Evolutionary conservation across 2,797 vertebrate species (phyloP), one percentile per base, ranked within the genome.

Genomic region (Danio choprae): DNA sequence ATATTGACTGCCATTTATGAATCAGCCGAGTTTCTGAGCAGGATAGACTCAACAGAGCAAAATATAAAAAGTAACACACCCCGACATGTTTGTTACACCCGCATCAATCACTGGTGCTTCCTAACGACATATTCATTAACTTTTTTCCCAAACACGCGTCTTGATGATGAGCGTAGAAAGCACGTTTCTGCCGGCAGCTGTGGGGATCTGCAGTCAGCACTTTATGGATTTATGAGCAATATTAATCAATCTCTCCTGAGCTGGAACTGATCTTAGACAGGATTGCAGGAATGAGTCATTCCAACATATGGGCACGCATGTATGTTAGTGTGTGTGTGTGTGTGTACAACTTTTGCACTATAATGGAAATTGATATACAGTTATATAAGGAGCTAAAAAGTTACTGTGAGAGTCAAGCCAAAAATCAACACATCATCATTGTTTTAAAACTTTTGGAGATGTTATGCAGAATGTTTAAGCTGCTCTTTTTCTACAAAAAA

Each of bases 41-140:
- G 72, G 75, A 80, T 81, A 85, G 85, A 77, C 74, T 87, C 59
- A 36, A 40, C 68, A 68, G 62, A 83, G 79, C 68, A 65, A 58
- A 80, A 55, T 46, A 63, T 71, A 74, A 87, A 87, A 83, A 85
- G 82, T 84, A 81, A 83, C 82, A 83, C 74, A 83, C 71, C 82
- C 82, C 81, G 84, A 85, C 87, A 84, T 88, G 87, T 91, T 90
- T 91, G 89, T 90, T 90, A 88, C 83, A 15, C 83, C 87, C 71
- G n/a, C 91, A 94, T 94, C 93, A 92, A 89, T 94, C 93, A 92
- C 77, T 80, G 89, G 89, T 89, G 85, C 87, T 84, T 89, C 85
- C 91, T 93, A 93, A 94, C 92, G 91, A 92, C 91, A 93, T 91
- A 93, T 94, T 93, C 91, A 94, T 94, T 92, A 92, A 90, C 29